Conservation (phyloP, 2,113 vertebrate species). For the Nothocercus nigrocapillus region DNA sequence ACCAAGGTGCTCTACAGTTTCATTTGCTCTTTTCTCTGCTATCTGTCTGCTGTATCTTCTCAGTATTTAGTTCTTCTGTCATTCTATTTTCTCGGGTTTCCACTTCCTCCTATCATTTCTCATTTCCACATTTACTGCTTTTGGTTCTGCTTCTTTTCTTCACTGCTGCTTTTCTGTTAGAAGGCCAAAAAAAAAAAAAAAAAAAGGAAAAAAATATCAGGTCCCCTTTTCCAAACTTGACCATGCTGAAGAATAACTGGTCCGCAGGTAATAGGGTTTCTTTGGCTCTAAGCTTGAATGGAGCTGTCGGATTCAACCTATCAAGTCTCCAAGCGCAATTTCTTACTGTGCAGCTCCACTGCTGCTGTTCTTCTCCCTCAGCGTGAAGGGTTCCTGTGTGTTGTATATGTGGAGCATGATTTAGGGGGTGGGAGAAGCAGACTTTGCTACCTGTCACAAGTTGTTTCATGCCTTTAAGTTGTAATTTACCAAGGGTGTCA, state of each 20-base stretch:
- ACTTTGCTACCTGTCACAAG: background rate
- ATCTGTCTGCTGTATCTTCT: background rate
- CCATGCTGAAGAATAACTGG: slow-evolving; percentile 8
- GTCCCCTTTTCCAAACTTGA: slow-evolving; percentile 30
- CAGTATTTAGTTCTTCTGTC: background rate
- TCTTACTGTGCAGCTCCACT: background rate
- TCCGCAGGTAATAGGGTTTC: slow-evolving; percentile 22
- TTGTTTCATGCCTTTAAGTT: background rate
- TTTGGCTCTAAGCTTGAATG: slow-evolving; percentile 29
- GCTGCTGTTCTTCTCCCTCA: background rate
- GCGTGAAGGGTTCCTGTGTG: background rate
- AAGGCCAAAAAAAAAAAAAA: slow-evolving; percentile 6
- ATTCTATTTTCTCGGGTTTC: background rate
- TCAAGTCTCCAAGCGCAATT: background rate
- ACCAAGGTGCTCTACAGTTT: background rate
- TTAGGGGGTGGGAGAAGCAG: background rate
- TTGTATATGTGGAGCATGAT: background rate
- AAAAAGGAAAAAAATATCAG: background rate
- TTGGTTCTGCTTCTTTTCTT: background rate
- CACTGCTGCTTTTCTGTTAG: background rate
- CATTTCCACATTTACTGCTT: background rate
- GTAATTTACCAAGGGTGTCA: background rate
- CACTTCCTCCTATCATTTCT: background rate
- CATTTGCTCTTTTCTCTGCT: background rate
- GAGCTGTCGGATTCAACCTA: slow-evolving; percentile 3